A percentile compares a stretch with the other conserved stretches of the same genome.
Conservation (phyloP, 2,888 invertebrate genomes). For the Drosophila buzzatii region DNA sequence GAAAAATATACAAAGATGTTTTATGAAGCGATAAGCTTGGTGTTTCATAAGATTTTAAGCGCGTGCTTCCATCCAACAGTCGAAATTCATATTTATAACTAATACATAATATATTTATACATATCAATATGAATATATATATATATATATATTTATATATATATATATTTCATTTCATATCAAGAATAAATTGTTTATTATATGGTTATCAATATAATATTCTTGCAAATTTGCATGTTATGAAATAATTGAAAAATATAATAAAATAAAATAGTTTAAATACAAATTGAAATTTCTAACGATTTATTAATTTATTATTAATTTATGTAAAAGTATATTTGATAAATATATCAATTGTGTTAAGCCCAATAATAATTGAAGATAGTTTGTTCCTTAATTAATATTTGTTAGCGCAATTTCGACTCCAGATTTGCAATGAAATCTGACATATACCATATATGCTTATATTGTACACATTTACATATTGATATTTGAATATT, state of each 20-base stretch:
- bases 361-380: conserved; percentile 4
- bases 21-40: conserved; percentile 31
- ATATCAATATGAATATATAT: too few species aligned
- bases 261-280: neutral
- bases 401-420: neutral
- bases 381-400: neutral
- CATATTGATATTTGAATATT: conserved; percentile 1
- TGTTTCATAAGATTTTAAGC: conserved; percentile 29
- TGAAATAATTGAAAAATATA: neutral
- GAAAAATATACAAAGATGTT: conserved; percentile 6
- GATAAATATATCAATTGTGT: neutral
- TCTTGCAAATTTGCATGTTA: neutral
- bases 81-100: neutral
- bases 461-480: neutral
- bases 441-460: neutral
- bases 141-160: neutral
- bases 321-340: neutral
- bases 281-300: neutral
- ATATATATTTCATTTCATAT: neutral
- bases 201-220: too few species aligned
- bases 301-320: neutral
- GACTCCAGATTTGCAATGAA: neutral
- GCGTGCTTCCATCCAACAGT: conserved; percentile 14
- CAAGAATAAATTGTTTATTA: too few species aligned
- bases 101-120: neutral